Evolutionary conservation across 1,140 invertebrate species (phyloP), one percentile per base, ranked within the genome.

Genomic region (Bradysia coprophila): DNA sequence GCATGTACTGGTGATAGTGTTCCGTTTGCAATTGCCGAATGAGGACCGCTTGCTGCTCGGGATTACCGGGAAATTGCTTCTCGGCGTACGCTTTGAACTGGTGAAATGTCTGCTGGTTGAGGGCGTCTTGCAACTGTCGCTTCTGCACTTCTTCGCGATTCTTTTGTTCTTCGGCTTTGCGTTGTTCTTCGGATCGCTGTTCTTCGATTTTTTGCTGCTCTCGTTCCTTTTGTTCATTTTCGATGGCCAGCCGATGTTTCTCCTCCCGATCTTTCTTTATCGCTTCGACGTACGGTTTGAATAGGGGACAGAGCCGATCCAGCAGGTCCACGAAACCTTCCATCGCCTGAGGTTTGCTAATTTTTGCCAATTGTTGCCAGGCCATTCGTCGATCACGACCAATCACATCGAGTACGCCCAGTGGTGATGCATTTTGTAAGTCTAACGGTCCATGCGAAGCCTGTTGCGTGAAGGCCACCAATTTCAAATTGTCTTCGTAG

Each of bases 1-100:
- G 84, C 78, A 97, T 93, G 56, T 97, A 98, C 55, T 96, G 91
- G 55, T 95, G 88, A 58, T 95, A 98, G 64, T 98, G 93, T 52
- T 97, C 89, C 49, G 95, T 91, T 65, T 97, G 93, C 31, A 98
- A 61, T 54, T 96, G 92, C 37, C 78, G 69, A 40, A 98, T 89
- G 15, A 97, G 65, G 39, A 90, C 74, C 2, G 82, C 88, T 73
- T 97, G 94, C 68, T 95, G 85, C 50, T 94, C 87, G 8, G 81
- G 80, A 64, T 71, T 72, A 11, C 83, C 86, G 9, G 94, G 93
- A 63, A 81, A 94, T 55, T 97, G 94, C 55, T 97, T 90, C 49
- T 94, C 83, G 1, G 93, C 90, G 62, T 98, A 98, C 38, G 73
- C 52, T 56, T 79, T 78, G 58, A 98, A 98, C 60, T 96, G 90